Conservation (phyloP, 1,140 invertebrate species). For the Solenopsis invicta region DNA sequence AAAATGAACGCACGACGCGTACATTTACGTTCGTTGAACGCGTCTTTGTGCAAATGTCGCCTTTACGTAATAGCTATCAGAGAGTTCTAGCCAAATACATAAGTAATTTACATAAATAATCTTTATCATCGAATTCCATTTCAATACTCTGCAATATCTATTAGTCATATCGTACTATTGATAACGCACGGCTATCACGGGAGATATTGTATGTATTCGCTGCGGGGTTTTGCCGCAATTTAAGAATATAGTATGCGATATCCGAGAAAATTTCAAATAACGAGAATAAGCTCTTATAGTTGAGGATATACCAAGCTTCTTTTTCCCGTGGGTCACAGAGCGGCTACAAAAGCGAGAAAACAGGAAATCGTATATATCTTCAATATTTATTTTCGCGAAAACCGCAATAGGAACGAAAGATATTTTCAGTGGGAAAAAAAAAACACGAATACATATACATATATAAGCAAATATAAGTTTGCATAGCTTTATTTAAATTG, state of each 20-base stretch:
- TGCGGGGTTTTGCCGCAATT: neutral
- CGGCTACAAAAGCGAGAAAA: conserved; percentile 25
- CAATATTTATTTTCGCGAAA: conserved; percentile 52
- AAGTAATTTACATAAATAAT: neutral
- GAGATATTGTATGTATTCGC: neutral
- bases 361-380: conserved; percentile 33
- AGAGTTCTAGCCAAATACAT: neutral
- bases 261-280: conserved; percentile 41
- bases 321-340: neutral
- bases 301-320: neutral
- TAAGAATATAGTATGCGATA: neutral
- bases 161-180: neutral
- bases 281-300: neutral
- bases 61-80: neutral
- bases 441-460: neutral
- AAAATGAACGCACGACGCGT: neutral
- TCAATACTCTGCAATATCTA: neutral
- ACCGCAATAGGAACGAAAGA: neutral
- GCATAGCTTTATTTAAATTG: conserved; percentile 13
- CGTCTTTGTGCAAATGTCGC: neutral
- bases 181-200: neutral
- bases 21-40: neutral
- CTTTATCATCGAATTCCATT: neutral
- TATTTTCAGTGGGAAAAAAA: conserved; percentile 29
- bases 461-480: conserved; percentile 9